Conservation (phyloP, 53 echinoderm and acorn worm species). For the Hippasteria phrygiana region DNA sequence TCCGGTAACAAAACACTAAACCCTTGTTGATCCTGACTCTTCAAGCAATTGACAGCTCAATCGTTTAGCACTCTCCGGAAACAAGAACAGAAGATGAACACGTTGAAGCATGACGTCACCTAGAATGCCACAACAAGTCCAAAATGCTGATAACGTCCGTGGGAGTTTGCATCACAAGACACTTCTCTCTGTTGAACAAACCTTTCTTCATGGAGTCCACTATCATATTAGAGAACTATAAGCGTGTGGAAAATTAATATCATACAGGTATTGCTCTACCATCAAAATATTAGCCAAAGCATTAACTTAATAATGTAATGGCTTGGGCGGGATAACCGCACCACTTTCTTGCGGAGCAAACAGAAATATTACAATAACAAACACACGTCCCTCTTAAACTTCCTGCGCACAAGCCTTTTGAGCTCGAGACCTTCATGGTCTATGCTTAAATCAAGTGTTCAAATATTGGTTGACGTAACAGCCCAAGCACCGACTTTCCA, state of each 20-base stretch:
- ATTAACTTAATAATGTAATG: neutral
- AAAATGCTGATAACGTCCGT: too few relatives aligned
- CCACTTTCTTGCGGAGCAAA: neutral
- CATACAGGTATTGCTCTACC: neutral
- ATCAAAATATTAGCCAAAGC: neutral
- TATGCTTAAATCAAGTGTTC: neutral
- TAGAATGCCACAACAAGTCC: too few relatives aligned
- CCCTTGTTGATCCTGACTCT: too few relatives aligned
- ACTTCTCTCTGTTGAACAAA: too few relatives aligned
- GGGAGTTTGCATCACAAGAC: too few relatives aligned
- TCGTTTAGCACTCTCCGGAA: too few relatives aligned
- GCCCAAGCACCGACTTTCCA: neutral
- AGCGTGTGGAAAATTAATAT: neutral
- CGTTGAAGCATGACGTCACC: too few relatives aligned
- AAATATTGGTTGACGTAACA: neutral
- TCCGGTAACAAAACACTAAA: too few relatives aligned
- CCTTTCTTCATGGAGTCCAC: too few relatives aligned
- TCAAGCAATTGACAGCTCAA: too few relatives aligned
- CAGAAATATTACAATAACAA: neutral
- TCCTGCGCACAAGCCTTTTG: neutral
- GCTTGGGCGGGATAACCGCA: neutral
- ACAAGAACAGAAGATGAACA: too few relatives aligned
- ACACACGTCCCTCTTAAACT: neutral
- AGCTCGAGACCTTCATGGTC: neutral
- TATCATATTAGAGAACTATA: neutral